Conservation (phyloP, 2,888 invertebrate genomes). For the Rhabditoides inermis region DNA sequence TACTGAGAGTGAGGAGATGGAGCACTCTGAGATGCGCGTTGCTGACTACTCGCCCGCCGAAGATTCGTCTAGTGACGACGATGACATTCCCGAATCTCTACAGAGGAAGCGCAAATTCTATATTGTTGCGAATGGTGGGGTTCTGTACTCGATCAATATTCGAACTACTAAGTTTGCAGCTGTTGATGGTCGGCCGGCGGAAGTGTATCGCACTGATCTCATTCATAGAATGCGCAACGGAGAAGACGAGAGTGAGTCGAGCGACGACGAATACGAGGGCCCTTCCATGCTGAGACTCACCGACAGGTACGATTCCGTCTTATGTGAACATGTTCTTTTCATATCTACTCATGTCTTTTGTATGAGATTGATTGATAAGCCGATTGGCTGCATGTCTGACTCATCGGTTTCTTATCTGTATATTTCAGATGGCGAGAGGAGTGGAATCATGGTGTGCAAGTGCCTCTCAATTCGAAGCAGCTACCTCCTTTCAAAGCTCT, state of each 20-base stretch:
- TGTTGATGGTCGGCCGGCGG: conserved; percentile 11
- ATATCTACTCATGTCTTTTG: too few species aligned
- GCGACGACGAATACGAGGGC: conserved; percentile 9
- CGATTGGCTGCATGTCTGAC: too few species aligned
- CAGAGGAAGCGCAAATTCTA: conserved; percentile 8
- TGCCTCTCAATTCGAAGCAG: conserved; percentile 16
- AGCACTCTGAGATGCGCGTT: too few species aligned
- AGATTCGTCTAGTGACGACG: conserved; percentile 1
- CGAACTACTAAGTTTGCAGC: background rate
- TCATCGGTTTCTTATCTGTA: too few species aligned
- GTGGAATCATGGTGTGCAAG: conserved; percentile 35
- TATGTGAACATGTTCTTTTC: too few species aligned
- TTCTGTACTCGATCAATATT: background rate
- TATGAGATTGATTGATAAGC: too few species aligned
- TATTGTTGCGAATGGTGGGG: conserved; percentile 7
- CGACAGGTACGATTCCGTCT: conserved; percentile 11
- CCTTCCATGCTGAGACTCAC: conserved; percentile 6
- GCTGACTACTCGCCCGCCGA: too few species aligned
- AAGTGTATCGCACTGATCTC: conserved; percentile 27
- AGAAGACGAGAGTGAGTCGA: conserved; percentile 7
- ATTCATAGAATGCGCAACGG: conserved; percentile 8
- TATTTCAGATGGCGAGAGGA: conserved; percentile 33
- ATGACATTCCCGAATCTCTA: background rate
- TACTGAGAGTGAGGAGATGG: too few species aligned
- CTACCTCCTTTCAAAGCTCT: conserved; percentile 13